These are phyloP conservation scores for Euwallacea fornicatus DNA, from an alignment of 1,140 invertebrate species.

Conservation along the genomic window DNA sequence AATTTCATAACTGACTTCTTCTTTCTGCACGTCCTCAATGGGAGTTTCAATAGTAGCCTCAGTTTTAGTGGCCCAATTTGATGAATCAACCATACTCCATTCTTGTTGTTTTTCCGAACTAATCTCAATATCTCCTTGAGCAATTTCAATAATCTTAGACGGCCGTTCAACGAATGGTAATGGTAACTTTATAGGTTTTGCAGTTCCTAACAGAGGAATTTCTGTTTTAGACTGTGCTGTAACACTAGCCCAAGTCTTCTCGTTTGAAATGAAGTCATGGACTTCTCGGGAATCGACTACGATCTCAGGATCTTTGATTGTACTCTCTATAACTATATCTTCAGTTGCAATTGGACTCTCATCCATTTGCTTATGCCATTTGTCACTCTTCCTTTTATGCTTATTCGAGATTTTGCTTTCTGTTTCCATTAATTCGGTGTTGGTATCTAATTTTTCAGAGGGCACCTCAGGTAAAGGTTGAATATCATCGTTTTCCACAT, in stretches of 20 bases:
- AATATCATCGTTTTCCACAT: too few relatives aligned
- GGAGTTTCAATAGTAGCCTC: not conserved
- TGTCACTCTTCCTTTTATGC: slow-evolving; percentile 15
- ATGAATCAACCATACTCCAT: too few relatives aligned
- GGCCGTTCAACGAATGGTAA: too few relatives aligned
- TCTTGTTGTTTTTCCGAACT: too few relatives aligned
- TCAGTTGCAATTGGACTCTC: not conserved
- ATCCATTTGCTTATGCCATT: slow-evolving; percentile 3
- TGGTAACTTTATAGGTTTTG: too few relatives aligned
- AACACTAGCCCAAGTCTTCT: slow-evolving; percentile 4
- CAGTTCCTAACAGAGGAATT: too few relatives aligned
- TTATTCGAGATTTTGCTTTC: slow-evolving; percentile 5
- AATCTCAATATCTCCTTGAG: too few relatives aligned
- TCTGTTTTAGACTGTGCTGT: slow-evolving; percentile 1
- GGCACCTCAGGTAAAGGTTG: not conserved
- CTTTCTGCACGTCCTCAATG: not conserved
- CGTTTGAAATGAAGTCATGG: slow-evolving; percentile 4
- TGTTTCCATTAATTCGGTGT: not conserved
- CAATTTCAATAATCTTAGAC: too few relatives aligned
- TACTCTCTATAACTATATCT: not conserved
- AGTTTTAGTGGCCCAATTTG: too few relatives aligned
- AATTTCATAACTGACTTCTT: not conserved
- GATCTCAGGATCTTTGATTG: slow-evolving; percentile 6
- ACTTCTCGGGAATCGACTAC: not conserved
- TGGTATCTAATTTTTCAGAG: not conserved